Evolutionary conservation across 2,888 invertebrate species (phyloP).

Genomic region (Nymphalis polychloros): DNA sequence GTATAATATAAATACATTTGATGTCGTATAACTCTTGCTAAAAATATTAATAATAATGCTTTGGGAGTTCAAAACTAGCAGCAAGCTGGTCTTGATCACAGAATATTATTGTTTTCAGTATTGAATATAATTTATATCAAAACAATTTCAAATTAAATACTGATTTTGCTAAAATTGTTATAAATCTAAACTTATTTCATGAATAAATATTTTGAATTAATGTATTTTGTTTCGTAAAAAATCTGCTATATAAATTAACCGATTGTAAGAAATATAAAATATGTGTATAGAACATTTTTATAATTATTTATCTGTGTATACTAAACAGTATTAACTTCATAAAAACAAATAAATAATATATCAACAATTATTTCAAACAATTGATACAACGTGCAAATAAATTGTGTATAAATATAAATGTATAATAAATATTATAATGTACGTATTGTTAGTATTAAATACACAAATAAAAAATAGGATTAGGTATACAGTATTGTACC

Average conservation of each 20-base stretch:
- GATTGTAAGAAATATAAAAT: neutral
- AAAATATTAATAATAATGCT: slow-evolving; percentile 31
- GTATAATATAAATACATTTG: slow-evolving; percentile 66
- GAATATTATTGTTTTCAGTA: slow-evolving; percentile 7
- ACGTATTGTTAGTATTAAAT: slow-evolving; percentile 77
- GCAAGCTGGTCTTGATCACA: slow-evolving; percentile 35
- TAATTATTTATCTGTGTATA: slow-evolving; percentile 9
- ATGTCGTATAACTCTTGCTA: slow-evolving; percentile 62
- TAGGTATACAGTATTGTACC: slow-evolving; percentile 53
- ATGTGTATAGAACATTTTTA: neutral
- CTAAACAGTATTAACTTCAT: slow-evolving; percentile 31
- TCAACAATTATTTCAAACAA: slow-evolving; percentile 25
- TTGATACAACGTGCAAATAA: slow-evolving; percentile 54
- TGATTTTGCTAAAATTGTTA: neutral
- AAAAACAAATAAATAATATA: slow-evolving; percentile 15
- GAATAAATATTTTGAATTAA: neutral
- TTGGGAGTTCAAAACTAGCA: slow-evolving; percentile 29
- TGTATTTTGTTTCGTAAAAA: neutral
- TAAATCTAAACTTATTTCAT: neutral
- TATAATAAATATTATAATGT: slow-evolving; percentile 57
- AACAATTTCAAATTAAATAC: neutral
- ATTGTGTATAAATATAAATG: slow-evolving; percentile 66
- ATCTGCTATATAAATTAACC: neutral
- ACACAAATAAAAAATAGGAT: slow-evolving; percentile 60
- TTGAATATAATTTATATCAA: neutral